These are phyloP conservation scores for Neocrepidodera transversa DNA, from an alignment of 2,888 invertebrate species.

Conservation along the genomic window DNA sequence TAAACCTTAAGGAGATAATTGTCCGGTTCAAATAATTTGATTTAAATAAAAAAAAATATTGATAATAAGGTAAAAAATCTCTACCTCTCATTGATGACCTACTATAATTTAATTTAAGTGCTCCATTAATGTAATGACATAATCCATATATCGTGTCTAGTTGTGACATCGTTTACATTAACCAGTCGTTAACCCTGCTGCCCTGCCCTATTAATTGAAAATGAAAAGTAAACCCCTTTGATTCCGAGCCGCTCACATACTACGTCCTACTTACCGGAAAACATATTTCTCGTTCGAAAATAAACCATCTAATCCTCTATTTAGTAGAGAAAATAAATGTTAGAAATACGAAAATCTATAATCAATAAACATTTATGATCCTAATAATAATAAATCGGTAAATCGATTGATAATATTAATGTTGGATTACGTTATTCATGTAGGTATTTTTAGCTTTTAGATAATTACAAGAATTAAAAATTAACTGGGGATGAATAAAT, in stretches of 20 bases:
- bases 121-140: background rate
- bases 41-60: too few relatives aligned
- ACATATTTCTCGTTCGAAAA: constrained; percentile 1
- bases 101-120: background rate
- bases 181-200: constrained; percentile 20
- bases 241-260: background rate
- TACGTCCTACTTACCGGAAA: constrained; percentile 4
- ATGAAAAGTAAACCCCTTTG: constrained; percentile 8
- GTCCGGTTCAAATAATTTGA: too few relatives aligned
- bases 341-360: too few relatives aligned
- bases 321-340: background rate
- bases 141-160: constrained; percentile 24
- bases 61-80: background rate
- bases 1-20: too few relatives aligned
- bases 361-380: too few relatives aligned
- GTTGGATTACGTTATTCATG: too few relatives aligned
- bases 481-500: too few relatives aligned
- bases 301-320: background rate
- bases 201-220: constrained; percentile 14
- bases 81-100: background rate
- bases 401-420: too few relatives aligned
- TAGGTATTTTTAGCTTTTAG: too few relatives aligned
- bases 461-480: too few relatives aligned
- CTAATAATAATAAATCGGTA: too few relatives aligned
- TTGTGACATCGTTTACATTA: constrained; percentile 28